Conservation (phyloP, 1,140 invertebrate genomes). For the Drosophila nigrodunni region DNA sequence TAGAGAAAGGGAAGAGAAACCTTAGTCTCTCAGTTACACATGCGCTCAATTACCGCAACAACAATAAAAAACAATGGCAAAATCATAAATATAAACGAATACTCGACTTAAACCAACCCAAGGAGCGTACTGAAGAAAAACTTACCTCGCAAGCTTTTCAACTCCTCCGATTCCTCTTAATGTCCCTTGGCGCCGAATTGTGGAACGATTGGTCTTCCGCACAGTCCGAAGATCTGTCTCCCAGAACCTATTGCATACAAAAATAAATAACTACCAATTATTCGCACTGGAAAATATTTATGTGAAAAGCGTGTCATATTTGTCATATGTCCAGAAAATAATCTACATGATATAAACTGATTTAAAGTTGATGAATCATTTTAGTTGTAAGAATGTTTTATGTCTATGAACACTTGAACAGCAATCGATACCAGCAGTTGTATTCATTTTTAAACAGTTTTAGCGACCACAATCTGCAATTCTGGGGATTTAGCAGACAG, state of each 20-base stretch:
- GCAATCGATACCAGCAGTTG: background rate
- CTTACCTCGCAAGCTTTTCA: constrained; percentile 75
- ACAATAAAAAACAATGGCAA: constrained; percentile 64
- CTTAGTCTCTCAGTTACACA: constrained; percentile 23
- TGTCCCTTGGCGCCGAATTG: constrained; percentile 77
- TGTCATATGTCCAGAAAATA: no score
- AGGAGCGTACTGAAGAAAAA: constrained; percentile 11
- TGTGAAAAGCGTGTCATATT: no score
- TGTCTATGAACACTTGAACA: background rate
- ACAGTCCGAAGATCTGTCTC: constrained; percentile 91
- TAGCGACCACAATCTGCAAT: constrained; percentile 13
- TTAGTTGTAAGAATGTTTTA: no score
- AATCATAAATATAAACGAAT: constrained; percentile 68
- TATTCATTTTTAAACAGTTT: background rate
- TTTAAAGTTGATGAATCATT: no score
- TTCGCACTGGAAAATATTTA: no score
- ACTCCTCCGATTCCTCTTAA: constrained; percentile 21
- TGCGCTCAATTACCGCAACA: constrained; percentile 62
- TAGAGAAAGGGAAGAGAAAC: background rate
- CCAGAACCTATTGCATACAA: constrained; percentile 87
- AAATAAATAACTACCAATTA: background rate
- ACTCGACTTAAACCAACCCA: constrained; percentile 9
- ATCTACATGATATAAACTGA: no score
- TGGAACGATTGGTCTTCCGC: constrained; percentile 87
- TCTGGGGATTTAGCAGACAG: background rate